Evolutionary conservation across 2,113 vertebrate genomes (phyloP).

Genomic region (Aptenodytes forsteri): DNA sequence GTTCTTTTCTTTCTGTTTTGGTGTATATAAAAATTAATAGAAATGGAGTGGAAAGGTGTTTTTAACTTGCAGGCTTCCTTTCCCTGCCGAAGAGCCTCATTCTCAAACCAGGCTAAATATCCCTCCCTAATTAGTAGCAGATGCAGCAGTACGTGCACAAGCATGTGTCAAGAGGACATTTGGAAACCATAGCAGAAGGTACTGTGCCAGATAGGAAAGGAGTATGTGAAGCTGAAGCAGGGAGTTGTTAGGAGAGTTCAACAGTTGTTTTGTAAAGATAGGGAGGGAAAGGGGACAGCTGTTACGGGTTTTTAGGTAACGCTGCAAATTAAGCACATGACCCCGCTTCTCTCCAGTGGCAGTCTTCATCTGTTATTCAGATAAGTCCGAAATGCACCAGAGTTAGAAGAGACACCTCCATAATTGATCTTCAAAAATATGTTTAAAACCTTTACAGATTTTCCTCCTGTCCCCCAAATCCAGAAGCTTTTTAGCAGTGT

Average conservation of each 20-base stretch:
- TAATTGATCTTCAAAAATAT: not conserved
- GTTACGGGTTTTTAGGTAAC: not conserved
- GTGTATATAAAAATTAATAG: not conserved
- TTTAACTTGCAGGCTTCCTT: constrained; percentile 25
- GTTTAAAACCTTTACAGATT: not conserved
- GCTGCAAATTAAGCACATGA: not conserved
- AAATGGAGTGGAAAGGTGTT: not conserved
- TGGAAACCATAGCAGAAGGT: constrained; percentile 34
- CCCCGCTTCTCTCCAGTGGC: not conserved
- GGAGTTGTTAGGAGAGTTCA: constrained; percentile 17
- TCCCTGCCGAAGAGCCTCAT: not conserved
- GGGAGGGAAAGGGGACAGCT: not conserved
- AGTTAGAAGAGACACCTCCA: not conserved
- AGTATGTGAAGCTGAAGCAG: constrained; percentile 28
- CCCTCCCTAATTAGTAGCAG: constrained; percentile 60
- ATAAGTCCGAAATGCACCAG: not conserved
- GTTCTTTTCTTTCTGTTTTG: not conserved
- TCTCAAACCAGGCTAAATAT: constrained; percentile 10
- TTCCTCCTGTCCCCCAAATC: not conserved
- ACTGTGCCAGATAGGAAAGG: constrained; percentile 51
- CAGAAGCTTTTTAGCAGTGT: not conserved
- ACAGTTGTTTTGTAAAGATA: constrained; percentile 16
- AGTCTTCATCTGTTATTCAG: not conserved
- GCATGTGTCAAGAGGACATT: constrained; percentile 35
- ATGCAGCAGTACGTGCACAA: constrained; percentile 45